Conservation (phyloP, 2,797 vertebrate species). For the Spheniscus humboldti region DNA sequence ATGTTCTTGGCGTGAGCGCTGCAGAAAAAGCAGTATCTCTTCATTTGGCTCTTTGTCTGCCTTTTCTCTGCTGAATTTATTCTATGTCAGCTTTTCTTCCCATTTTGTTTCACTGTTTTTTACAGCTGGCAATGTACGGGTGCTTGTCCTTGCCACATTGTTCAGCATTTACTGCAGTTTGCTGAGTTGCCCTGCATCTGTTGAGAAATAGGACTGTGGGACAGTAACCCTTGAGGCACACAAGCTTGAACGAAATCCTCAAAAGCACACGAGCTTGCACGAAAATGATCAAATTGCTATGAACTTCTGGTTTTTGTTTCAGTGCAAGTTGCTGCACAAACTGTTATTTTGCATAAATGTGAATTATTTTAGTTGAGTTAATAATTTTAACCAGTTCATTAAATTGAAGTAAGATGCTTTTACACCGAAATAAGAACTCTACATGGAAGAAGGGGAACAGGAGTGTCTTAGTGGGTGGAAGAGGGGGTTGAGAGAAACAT, state of each 20-base stretch:
- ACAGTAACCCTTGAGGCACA: neutral
- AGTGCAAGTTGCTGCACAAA: neutral
- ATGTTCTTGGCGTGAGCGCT: neutral
- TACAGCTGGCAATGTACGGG: neutral
- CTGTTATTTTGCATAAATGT: neutral
- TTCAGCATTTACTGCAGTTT: neutral
- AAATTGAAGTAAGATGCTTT: neutral
- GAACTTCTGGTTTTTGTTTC: neutral
- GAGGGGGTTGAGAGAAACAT: neutral
- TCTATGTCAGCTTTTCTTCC: neutral
- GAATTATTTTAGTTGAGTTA: neutral
- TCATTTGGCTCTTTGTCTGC: neutral
- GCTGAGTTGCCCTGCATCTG: neutral
- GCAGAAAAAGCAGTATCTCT: neutral
- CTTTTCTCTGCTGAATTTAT: neutral
- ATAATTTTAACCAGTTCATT: neutral
- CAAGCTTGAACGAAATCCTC: neutral
- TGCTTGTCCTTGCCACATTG: neutral
- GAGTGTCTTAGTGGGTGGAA: neutral
- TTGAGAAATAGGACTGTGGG: neutral
- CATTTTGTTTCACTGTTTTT: conserved; percentile 14
- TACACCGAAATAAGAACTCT: neutral
- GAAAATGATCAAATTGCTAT: neutral
- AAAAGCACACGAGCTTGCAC: neutral
- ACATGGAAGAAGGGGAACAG: rapidly evolving